These are phyloP conservation scores for Kryptolebias marmoratus DNA, from an alignment of 2,113 vertebrate genomes.

Conservation along the genomic window DNA sequence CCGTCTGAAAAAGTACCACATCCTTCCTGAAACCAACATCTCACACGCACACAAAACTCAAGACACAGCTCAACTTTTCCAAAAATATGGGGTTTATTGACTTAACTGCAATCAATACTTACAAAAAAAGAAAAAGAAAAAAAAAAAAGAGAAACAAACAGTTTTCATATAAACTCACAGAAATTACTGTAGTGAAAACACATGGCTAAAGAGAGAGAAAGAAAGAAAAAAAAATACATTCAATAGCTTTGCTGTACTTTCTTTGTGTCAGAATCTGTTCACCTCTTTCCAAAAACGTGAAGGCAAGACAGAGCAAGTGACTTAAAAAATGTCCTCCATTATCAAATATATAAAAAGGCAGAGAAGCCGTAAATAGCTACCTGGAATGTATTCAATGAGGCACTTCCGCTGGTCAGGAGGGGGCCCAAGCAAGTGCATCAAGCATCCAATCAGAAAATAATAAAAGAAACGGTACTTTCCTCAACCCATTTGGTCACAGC, in stretches of 20 bases:
- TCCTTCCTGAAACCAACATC: not conserved
- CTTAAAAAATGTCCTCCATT: conserved; percentile 64
- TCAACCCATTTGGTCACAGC: conserved; percentile 81
- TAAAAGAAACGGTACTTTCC: conserved; percentile 42
- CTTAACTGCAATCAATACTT: conserved; percentile 99
- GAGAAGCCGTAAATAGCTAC: conserved; percentile 74
- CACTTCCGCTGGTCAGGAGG: conserved; percentile 80
- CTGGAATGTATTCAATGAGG: conserved; percentile 96
- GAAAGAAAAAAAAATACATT: conserved; percentile 89
- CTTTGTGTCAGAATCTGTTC: conserved; percentile 90
- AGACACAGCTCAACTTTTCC: conserved; percentile 70
- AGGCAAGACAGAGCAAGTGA: conserved; percentile 86
- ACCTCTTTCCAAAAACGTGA: conserved; percentile 73
- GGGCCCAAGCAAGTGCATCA: conserved; percentile 67
- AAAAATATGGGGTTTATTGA: conserved; percentile 98
- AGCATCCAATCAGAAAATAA: conserved; percentile 63
- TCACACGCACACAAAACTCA: conserved; percentile 20
- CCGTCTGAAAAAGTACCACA: too few relatives aligned
- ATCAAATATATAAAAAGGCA: conserved; percentile 81
- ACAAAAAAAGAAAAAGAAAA: conserved; percentile 82
- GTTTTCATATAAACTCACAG: conserved; percentile 97
- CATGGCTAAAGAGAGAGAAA: conserved; percentile 55
- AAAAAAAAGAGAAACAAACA: conserved; percentile 18
- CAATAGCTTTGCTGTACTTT: conserved; percentile 88
- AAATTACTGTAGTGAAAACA: conserved; percentile 93